Evolutionary conservation across 1,140 invertebrate species (phyloP).

Genomic region (Nebria ingens): DNA sequence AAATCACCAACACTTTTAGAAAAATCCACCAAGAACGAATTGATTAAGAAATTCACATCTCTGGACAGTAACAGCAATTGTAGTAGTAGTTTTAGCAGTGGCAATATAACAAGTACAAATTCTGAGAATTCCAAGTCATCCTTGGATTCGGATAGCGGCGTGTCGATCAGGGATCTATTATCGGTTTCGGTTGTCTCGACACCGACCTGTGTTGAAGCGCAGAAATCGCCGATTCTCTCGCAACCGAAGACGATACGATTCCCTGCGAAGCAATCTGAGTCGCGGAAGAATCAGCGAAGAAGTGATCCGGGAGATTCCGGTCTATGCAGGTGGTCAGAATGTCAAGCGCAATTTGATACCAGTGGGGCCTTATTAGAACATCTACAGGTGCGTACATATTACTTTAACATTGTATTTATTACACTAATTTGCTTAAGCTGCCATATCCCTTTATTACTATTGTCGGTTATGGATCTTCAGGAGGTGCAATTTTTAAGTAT

Average conservation of each 20-base stretch:
- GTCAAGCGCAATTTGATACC: constrained; percentile 63
- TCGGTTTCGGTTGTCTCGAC: constrained; percentile 13
- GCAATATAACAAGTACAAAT: not conserved
- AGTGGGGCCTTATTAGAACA: constrained; percentile 76
- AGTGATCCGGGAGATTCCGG: constrained; percentile 38
- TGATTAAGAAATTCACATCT: constrained; percentile 7
- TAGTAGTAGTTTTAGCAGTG: constrained; percentile 4
- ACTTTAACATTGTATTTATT: constrained; percentile 11
- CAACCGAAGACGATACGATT: constrained; percentile 69
- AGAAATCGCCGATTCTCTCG: constrained; percentile 53
- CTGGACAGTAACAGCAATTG: constrained; percentile 10
- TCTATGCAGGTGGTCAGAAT: constrained; percentile 77
- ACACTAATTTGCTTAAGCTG: too few relatives aligned
- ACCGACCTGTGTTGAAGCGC: constrained; percentile 22
- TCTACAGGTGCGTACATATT: constrained; percentile 53
- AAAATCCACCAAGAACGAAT: not conserved
- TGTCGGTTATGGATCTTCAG: too few relatives aligned
- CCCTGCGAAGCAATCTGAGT: constrained; percentile 44
- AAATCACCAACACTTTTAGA: not conserved
- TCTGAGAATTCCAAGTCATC: constrained; percentile 11
- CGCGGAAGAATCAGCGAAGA: constrained; percentile 31
- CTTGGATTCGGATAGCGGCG: not conserved
- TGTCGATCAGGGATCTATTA: not conserved
- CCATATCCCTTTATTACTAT: too few relatives aligned
- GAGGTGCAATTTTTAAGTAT: too few relatives aligned